Base-by-base conservation (phyloP, 2,797 vertebrate genomes). In the Hydrocynus forskahlii region DNA sequence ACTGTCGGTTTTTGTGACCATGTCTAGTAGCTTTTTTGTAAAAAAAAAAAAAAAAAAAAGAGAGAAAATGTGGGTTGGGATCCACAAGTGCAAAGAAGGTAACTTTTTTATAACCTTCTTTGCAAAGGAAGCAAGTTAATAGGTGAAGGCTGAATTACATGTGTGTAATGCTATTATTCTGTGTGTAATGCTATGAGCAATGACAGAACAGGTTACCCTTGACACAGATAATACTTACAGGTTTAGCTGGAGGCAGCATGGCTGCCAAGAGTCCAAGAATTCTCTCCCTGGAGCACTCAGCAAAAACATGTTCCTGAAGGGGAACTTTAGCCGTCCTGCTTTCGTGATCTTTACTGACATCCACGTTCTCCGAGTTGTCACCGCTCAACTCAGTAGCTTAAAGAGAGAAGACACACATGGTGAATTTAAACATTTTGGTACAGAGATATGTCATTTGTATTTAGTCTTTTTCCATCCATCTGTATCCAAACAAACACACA, bases 241-340 rank as follows among this genome's bases (percentile, higher is more conserved):
- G 93, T 92, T 96, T 96, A 77, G 95, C 92, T 69, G 96, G 96
- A 29, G 98, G 97, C 84, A 99, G 88, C 98, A 98, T 99, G 86
- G 97, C 97, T 35, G 97, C 96, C 79, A 99, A 86, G 35, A 99
- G 92, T 16, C 97, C 98, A 81, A 99, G 92, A 88, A 99, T 97
- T 89, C 98, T 97, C 92, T 99, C 98, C 88, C 97, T 95, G 83
- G 97, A 99, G 88, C 97, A 99, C 81, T 99, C 97, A 0, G 98
- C 97, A 86, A 99, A 99, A 70, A 99, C 95, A 66, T 98, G 96
- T 10, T 97, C 97, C 86, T 97, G 96, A 62, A 94, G 94, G 13
- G 94, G 95, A 40, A 92, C 90, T 77, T 88, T 94, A 23, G 95
- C 87, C 52, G 93, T 86, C 81, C 94, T 94, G 83, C 95, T 95